Evolutionary conservation across 2,888 invertebrate genomes (phyloP).

Genomic region (Eupithecia inturbata): DNA sequence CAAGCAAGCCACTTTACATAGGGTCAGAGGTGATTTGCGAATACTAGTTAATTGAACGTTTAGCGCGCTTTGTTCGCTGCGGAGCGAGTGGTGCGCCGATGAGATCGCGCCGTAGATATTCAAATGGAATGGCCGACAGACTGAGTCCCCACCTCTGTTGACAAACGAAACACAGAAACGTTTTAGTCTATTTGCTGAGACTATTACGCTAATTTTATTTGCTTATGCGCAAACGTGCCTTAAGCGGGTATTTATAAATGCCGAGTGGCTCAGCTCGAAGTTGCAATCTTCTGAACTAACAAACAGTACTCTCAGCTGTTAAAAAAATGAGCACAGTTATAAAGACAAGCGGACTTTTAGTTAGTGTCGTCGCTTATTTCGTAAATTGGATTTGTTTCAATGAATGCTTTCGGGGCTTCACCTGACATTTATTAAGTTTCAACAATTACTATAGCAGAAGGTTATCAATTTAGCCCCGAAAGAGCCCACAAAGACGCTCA

Average conservation of each 20-base stretch:
- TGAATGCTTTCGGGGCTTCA: constrained; percentile 29
- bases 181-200: constrained; percentile 63
- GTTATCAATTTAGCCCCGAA: constrained; percentile 1
- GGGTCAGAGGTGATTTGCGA: constrained; percentile 73
- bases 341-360: constrained; percentile 33
- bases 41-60: constrained; percentile 74
- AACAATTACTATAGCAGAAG: constrained; percentile 28
- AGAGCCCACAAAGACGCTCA: background rate
- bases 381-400: constrained; percentile 34
- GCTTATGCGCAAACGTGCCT: constrained; percentile 56
- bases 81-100: constrained; percentile 44
- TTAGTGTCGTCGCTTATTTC: constrained; percentile 23
- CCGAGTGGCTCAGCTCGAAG: constrained; percentile 45
- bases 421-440: constrained; percentile 32
- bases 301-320: constrained; percentile 40
- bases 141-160: constrained; percentile 58
- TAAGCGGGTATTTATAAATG: constrained; percentile 49
- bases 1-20: constrained; percentile 69
- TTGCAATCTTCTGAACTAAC: constrained; percentile 48
- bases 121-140: constrained; percentile 66
- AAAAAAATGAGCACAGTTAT: constrained; percentile 35
- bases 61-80: constrained; percentile 67
- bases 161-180: constrained; percentile 65
- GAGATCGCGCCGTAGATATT: constrained; percentile 73
- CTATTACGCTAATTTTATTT: constrained; percentile 68